Base-by-base conservation (phyloP, 2,113 vertebrate genomes). In the Eclectus roratus region DNA sequence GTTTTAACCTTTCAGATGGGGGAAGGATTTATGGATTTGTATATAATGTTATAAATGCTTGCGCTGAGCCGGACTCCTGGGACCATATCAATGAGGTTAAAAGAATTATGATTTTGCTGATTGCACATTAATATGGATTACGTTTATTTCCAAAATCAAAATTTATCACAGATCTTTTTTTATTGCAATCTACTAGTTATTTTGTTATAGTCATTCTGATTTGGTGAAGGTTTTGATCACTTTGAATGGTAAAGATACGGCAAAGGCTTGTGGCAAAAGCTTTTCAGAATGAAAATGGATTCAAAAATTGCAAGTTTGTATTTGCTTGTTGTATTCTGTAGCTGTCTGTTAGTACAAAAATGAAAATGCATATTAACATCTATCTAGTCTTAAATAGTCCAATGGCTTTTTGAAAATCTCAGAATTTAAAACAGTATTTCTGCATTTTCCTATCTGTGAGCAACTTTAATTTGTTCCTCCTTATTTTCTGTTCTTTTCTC, bases 101-200 rank as follows among this genome's bases (percentile, higher is more conserved):
- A 86, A 84, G 69, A 33, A 5, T 13, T 7, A 23, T 23, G 44
- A 1, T 66, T 72, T 88, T 81, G 7, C 37, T 52, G 7, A 23
- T 52, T 88, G n/a, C 70, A 56, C 14, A 17, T 69, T 82, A 80
- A n/a, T 49, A 35, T 1, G 4, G 2, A 35, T 50, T 46, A 5
- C 52, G 17, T 74, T 53, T 74, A 70, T 66, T 89, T 88, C 25
- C 20, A 82, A 69, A 89, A 82, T 77, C 4, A 66, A 31, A 50
- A 27, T 74, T 47, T 58, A 35, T 87, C 43, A 70, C 35, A 78
- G 72, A 37, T 53, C 29, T 50, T 96, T 52, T 52, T 84, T 89
- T 94, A 73, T 92, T 96, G 95, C 94, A 92, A 89, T 85, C 95
- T 97, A 47, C 90, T 94, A 96, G 68, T 91, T 68, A 43, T 82